These are phyloP conservation scores for Cryptus armator DNA, from an alignment of 2,888 invertebrate genomes.

Conservation along the genomic window DNA sequence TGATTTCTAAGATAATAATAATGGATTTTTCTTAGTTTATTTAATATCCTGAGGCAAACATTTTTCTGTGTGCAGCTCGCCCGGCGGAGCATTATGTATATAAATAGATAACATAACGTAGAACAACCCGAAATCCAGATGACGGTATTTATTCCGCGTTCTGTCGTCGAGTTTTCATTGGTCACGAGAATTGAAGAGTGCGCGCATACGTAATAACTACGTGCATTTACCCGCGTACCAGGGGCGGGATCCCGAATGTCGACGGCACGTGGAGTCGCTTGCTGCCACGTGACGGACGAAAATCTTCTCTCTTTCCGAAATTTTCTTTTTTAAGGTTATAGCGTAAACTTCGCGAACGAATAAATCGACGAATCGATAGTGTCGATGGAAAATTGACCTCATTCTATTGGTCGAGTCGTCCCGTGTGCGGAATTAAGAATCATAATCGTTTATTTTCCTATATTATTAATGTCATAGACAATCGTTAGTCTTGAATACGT, in stretches of 20 bases:
- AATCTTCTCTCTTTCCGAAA: neutral
- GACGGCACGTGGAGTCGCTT: conserved; percentile 60
- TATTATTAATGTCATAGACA: neutral
- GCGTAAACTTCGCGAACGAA: neutral
- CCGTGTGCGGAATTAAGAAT: neutral
- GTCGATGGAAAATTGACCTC: neutral
- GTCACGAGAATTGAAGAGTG: conserved; percentile 12
- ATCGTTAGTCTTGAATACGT: conserved; percentile 70
- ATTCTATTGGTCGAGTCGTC: neutral
- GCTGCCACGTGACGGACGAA: conserved; percentile 58
- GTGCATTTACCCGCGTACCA: neutral
- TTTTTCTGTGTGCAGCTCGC: neutral
- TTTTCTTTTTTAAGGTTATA: too few species aligned
- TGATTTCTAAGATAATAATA: too few species aligned
- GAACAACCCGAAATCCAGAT: neutral
- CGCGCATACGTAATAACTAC: conserved; percentile 30
- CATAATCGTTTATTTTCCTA: neutral
- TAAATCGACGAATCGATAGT: neutral
- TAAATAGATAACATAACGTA: neutral
- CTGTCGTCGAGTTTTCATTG: conserved; percentile 32
- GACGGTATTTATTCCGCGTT: neutral
- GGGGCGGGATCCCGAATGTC: neutral
- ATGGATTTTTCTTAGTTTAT: too few species aligned
- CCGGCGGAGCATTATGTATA: neutral
- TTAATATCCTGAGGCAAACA: too few species aligned